Conservation (phyloP, 2,113 vertebrate species). For the Peucedramus taeniatus region DNA sequence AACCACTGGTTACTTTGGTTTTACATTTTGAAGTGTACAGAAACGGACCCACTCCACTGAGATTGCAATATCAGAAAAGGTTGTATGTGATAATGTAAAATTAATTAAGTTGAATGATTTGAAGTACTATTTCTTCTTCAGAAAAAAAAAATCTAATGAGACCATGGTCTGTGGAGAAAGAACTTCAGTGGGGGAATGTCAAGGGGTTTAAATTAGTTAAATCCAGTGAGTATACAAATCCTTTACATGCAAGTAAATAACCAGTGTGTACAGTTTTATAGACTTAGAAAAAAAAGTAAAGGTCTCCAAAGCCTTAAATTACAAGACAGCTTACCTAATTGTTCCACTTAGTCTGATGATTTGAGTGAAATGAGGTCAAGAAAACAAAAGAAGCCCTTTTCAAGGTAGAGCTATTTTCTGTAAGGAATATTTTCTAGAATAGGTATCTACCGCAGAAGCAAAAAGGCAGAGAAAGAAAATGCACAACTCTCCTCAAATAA, state of each 20-base stretch:
- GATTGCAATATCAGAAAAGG: not conserved
- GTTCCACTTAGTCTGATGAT: not conserved
- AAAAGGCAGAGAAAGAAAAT: not conserved
- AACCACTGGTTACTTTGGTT: not conserved
- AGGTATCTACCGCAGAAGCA: not conserved
- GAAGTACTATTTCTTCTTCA: not conserved
- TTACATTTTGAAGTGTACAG: not conserved
- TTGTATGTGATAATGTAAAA: not conserved
- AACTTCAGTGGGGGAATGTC: not conserved
- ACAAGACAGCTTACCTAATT: not conserved
- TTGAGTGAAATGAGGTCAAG: not conserved
- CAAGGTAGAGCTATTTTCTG: not conserved
- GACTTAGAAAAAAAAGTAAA: not conserved
- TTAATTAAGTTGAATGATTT: not conserved
- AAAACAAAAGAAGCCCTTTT: not conserved
- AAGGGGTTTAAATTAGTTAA: not conserved
- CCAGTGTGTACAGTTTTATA: not conserved
- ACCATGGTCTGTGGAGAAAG: not conserved
- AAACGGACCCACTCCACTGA: not conserved
- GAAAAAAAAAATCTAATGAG: not conserved
- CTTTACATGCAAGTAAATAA: not conserved
- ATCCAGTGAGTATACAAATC: not conserved
- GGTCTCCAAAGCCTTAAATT: constrained; percentile 7
- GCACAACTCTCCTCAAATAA: not conserved
- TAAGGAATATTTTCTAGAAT: not conserved